These are phyloP conservation scores for Mythimna albipuncta DNA, from an alignment of 2,888 invertebrate species.

Conservation along the genomic window DNA sequence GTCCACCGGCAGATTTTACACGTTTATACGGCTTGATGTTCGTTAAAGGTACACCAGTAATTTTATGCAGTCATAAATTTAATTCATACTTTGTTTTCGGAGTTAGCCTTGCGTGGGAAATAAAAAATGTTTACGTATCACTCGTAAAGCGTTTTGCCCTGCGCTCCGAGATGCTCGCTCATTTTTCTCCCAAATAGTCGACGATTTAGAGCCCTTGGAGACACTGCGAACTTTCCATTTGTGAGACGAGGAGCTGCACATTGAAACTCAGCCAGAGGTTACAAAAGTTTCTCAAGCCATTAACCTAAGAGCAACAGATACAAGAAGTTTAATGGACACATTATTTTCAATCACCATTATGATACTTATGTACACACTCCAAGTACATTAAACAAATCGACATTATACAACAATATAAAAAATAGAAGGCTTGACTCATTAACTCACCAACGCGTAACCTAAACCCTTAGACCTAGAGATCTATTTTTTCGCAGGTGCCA, in stretches of 20 bases:
- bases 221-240: slow-evolving; percentile 46
- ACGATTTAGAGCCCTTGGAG: slow-evolving; percentile 56
- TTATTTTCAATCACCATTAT: neutral
- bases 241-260: slow-evolving; percentile 29
- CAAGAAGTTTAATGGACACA: neutral
- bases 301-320: neutral
- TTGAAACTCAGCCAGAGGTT: slow-evolving; percentile 27
- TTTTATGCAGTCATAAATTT: slow-evolving; percentile 82
- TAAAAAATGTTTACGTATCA: slow-evolving; percentile 62
- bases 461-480: no score
- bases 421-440: no score
- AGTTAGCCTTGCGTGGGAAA: slow-evolving; percentile 65
- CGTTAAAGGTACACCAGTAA: slow-evolving; percentile 81
- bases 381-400: no score
- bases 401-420: no score
- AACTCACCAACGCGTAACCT: no score
- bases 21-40: slow-evolving; percentile 80
- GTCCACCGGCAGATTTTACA: slow-evolving; percentile 80
- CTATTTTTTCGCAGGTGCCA: no score
- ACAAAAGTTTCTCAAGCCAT: slow-evolving; percentile 2
- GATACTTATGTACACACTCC: neutral
- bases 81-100: slow-evolving; percentile 76
- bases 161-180: slow-evolving; percentile 40
- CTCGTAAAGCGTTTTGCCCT: slow-evolving; percentile 57
- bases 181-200: slow-evolving; percentile 59